A percentile compares a stretch with the other conserved stretches of the same genome.
These are phyloP conservation scores for Pantherophis vulpinus DNA, from an alignment of 2,797 vertebrate genomes.

Conservation along the genomic window DNA sequence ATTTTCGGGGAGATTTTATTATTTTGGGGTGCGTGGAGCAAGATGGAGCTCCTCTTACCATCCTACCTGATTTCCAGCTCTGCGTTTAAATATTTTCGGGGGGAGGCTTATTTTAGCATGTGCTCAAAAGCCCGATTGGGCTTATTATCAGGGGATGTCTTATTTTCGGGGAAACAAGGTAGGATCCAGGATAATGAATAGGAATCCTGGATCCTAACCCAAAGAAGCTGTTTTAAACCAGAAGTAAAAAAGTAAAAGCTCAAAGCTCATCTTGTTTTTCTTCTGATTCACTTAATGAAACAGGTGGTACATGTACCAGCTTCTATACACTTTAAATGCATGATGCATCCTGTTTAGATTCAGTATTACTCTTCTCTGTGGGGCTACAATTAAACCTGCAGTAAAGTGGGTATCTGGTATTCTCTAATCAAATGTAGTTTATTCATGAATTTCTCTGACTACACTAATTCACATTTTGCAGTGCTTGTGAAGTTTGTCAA, in stretches of 20 bases:
- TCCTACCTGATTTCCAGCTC: too few species aligned
- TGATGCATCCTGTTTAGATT: background rate
- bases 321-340: background rate
- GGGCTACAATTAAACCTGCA: background rate
- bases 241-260: background rate
- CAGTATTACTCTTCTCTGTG: background rate
- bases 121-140: too few species aligned
- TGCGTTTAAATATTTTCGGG: too few species aligned
- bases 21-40: too few species aligned
- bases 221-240: background rate
- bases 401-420: background rate
- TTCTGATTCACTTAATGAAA: background rate
- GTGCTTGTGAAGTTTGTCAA: conserved; percentile 15
- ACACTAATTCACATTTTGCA: background rate
- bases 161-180: too few species aligned
- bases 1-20: too few species aligned
- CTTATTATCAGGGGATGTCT: too few species aligned
- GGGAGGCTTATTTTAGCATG: too few species aligned
- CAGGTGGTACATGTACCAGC: background rate
- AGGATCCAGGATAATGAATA: background rate
- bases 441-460: background rate
- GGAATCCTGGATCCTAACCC: background rate
- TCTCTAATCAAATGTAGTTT: conserved; percentile 3
- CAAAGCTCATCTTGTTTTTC: background rate
- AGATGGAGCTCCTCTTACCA: too few species aligned